A percentile compares a stretch with the other conserved stretches of the same genome.
Evolutionary conservation across 2,113 vertebrate genomes (phyloP).

Genomic region (Sander lucioperca): DNA sequence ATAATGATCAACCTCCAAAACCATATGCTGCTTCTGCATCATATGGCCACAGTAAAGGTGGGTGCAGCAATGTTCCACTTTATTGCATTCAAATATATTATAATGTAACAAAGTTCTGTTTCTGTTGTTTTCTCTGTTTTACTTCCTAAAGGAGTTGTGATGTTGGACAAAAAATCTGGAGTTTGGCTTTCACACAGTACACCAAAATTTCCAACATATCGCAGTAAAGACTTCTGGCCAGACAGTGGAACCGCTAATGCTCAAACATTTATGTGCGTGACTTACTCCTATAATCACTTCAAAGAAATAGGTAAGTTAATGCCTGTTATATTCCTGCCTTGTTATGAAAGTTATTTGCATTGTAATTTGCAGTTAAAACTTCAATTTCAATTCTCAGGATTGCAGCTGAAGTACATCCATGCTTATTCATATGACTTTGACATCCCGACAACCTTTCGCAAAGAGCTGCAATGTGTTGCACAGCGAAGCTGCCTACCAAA

Average conservation of each 20-base stretch:
- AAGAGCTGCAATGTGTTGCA: conserved; percentile 58
- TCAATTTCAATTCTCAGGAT: conserved; percentile 39
- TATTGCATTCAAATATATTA: not conserved
- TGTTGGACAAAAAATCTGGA: conserved; percentile 65
- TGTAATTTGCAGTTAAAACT: not conserved
- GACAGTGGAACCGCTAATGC: conserved; percentile 40
- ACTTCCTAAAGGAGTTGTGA: conserved; percentile 55
- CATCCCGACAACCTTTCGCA: conserved; percentile 37
- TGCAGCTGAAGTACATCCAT: conserved; percentile 74
- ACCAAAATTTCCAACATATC: conserved; percentile 61
- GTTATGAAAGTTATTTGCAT: not conserved
- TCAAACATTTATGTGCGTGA: conserved; percentile 72
- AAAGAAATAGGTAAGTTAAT: conserved; percentile 61
- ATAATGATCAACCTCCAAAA: conserved; percentile 67
- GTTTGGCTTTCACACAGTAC: conserved; percentile 77
- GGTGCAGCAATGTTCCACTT: not conserved
- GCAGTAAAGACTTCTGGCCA: conserved; percentile 51
- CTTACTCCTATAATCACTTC: conserved; percentile 54
- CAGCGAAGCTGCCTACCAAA: conserved; percentile 49
- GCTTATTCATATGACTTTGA: conserved; percentile 49
- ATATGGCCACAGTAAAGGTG: conserved; percentile 77
- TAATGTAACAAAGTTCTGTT: not conserved
- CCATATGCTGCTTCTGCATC: not conserved
- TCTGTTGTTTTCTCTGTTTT: not conserved
- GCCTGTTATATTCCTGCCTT: not conserved